Conservation (phyloP, 2,888 invertebrate genomes). For the Spilosoma lubricipeda region DNA sequence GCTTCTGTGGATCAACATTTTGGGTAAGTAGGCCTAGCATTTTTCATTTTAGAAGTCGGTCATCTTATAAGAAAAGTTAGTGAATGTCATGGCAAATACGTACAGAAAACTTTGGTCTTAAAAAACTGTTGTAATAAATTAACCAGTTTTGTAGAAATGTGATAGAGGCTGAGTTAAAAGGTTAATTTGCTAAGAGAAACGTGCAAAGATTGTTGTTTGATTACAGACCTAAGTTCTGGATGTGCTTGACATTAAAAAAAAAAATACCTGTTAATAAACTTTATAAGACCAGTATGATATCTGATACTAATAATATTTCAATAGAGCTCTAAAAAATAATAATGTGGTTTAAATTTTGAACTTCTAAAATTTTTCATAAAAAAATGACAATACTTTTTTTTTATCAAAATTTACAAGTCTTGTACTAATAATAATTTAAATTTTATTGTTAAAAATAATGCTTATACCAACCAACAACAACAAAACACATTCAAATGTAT, state of each 20-base stretch:
- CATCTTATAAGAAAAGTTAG: background rate
- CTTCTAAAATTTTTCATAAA: background rate
- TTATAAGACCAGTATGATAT: background rate
- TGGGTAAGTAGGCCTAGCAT: conserved; percentile 88
- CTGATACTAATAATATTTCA: background rate
- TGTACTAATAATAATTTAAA: too few species aligned
- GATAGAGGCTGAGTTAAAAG: conserved; percentile 30
- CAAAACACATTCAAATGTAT: too few species aligned
- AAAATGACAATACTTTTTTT: too few species aligned
- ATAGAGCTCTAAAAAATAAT: background rate
- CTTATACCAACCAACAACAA: too few species aligned
- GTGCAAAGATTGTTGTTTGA: background rate
- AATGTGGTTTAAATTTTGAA: background rate
- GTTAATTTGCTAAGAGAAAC: conserved; percentile 17
- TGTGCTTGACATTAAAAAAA: background rate
- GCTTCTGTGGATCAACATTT: conserved; percentile 92
- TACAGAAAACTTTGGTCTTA: conserved; percentile 14
- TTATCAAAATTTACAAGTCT: too few species aligned
- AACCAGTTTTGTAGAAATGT: conserved; percentile 33
- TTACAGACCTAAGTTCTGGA: background rate
- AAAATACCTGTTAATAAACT: background rate
- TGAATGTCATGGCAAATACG: conserved; percentile 7
- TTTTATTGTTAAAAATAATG: too few species aligned
- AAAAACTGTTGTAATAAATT: conserved; percentile 29
- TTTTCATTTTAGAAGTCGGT: background rate